Evolutionary conservation across 2,888 invertebrate species (phyloP), one percentile per base, ranked within the genome.

Genomic region (Antheraea assamensis): DNA sequence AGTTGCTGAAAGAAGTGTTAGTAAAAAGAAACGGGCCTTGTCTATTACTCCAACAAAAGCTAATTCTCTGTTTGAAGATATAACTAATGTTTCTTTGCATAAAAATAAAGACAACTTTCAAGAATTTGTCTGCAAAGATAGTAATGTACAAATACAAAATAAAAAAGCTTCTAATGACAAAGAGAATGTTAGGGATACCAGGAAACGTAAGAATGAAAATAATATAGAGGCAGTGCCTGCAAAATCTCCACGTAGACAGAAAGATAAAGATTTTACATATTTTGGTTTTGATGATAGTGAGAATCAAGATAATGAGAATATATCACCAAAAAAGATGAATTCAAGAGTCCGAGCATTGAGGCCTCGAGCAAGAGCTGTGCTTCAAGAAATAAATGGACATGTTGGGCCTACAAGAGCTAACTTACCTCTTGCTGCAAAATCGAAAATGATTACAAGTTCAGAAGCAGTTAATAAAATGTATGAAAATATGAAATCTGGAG

Each of bases 271-370:
- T 76, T 76, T 82, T 3, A 92, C 91, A 76, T 93, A 86, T 76
- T 95, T 95, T 82, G 95, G 95, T 2, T 95, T 95, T 87, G 93
- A 95, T 85, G 93, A 94, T 19, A 91, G 83, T 78, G 90, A 90
- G 47, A 84, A 84, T 76, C 76, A 79, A 71, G 90, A 92, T 76
- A 88, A 86, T 77, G 94, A 95, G 75, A 95, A 95, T 87, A 75
- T 91, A 21, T 90, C 90, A 21, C 93, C 93, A 10, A 75, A 82
- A 17, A 92, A 92, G 81, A 77, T 70, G 0, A 75, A 83, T 58
- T 78, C 79, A 27, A 87, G 77, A 79, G 78, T 81, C 2, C 80
- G 84, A 75, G 81, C 82, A 24, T 78, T 92, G 35, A 86, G 89
- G 75, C 75, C 86, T 31, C 79, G 85, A 47, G 78, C 87, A 1